Base-by-base conservation (phyloP, 2,113 vertebrate species). In the Trinectes maculatus region DNA sequence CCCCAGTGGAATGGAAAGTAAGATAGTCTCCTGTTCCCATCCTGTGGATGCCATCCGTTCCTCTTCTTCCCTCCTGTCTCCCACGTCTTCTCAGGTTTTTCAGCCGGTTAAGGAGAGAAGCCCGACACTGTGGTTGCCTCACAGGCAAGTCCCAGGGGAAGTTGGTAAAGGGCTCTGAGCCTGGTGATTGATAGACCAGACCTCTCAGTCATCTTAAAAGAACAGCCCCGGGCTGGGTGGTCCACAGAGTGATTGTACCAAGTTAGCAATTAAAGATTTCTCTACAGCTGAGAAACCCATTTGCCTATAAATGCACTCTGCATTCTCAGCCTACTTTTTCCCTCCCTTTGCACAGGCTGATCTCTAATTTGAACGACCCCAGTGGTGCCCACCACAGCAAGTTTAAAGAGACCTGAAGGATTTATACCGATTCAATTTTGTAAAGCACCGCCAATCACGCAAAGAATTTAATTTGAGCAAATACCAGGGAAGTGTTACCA, bases 211-310 rank as follows among this genome's bases (percentile, higher is more conserved):
- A 24, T 60, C 37, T 75, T 49, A 73, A 47, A 52, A 63, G 65
- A 77, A 49, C 61, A 59, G 46, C 40, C 33, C 48, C 24, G 19
- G 52, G 21, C 85, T 46, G 76, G 84, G 86, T 87, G 90, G 84
- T 86, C 89, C 54, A 5, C 37, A 37, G 49, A 42, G 51, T 57
- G 61, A 86, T 80, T 76, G 47, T 37, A 80, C 59, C 70, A 77
- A 88, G 84, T 88, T 61, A 84, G 70, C 59, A 84, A 83, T 87
- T 83, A 81, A 80, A 85, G 64, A 67, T 84, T 84, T 85, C 55
- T 74, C 55, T 76, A 63, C 57, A 68, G 52, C 75, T 64, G 55
- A 75, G 53, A 28, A 82, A 68, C 56, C 61, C 39, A 69, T 70
- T 49, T 59, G 40, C 78, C 51, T 49, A 44, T 33, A 61, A 77